Conservation (phyloP, 2,113 vertebrate species). For the Caranx ignobilis region DNA sequence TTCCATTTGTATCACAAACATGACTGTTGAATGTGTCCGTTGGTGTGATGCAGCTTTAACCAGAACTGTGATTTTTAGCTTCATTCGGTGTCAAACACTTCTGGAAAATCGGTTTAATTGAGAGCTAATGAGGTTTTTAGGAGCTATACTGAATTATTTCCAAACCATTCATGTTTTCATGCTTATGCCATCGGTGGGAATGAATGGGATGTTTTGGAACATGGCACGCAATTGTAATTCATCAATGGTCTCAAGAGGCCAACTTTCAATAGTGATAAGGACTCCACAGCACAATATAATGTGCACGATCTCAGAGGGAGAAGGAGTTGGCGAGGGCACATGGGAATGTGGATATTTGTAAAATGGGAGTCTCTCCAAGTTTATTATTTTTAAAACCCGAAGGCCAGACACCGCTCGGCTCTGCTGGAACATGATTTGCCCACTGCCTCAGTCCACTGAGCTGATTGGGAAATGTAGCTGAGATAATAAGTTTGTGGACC, state of each 20-base stretch:
- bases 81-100: no score
- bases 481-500: constrained; percentile 34
- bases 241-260: neutral
- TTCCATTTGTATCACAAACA: no score
- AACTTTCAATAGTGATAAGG: neutral
- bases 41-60: no score
- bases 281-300: neutral
- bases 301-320: neutral
- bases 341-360: neutral
- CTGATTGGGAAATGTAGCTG: constrained; percentile 32
- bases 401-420: constrained; percentile 5
- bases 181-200: neutral
- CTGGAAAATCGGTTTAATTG: neutral
- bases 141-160: neutral
- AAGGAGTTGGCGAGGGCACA: neutral
- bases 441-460: constrained; percentile 36
- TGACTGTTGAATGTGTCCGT: no score
- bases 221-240: neutral
- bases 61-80: no score
- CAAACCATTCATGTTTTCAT: neutral
- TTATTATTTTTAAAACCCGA: constrained; percentile 60
- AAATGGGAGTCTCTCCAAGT: constrained; percentile 12
- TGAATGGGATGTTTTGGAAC: neutral
- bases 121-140: neutral
- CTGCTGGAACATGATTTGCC: constrained; percentile 15